A percentile compares a stretch with the other conserved stretches of the same genome.
These are phyloP conservation scores for Stenichneumon culpator DNA, from an alignment of 2,888 invertebrate genomes.

Conservation along the genomic window DNA sequence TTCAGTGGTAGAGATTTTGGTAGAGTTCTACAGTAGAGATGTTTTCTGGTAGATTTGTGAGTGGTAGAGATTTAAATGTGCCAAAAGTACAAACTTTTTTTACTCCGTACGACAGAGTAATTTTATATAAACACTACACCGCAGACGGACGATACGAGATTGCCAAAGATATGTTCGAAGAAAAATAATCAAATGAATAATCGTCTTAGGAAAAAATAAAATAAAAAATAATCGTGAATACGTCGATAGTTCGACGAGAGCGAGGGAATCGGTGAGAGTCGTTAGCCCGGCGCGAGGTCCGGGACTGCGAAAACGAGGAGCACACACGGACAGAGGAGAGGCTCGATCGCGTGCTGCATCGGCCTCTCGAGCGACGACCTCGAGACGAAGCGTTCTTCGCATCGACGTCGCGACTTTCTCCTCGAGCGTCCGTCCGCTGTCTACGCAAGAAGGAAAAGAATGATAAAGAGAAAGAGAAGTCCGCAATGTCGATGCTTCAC, in stretches of 20 bases:
- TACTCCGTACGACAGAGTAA: too few relatives aligned
- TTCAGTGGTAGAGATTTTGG: too few relatives aligned
- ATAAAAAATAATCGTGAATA: not conserved
- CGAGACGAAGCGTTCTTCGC: conserved; percentile 60
- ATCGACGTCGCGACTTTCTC: conserved; percentile 59
- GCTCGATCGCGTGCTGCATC: conserved; percentile 61
- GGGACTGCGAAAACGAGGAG: not conserved
- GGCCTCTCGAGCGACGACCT: conserved; percentile 63
- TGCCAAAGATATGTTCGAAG: not conserved
- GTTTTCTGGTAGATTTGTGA: too few relatives aligned
- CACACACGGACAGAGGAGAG: conserved; percentile 22
- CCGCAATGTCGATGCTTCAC: conserved; percentile 33
- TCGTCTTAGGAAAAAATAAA: not conserved
- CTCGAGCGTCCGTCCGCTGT: conserved; percentile 39
- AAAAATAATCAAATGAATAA: not conserved
- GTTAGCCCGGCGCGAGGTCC: not conserved
- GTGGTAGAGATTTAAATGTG: too few relatives aligned
- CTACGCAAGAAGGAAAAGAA: conserved; percentile 15
- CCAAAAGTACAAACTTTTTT: too few relatives aligned
- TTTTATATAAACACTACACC: not conserved
- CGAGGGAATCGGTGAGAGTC: not conserved
- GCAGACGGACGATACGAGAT: not conserved
- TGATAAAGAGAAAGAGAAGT: not conserved
- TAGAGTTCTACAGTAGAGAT: too few relatives aligned
- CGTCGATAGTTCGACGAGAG: not conserved